Percentiles rank a stretch among this genome's conserved stretches.
phyloP scores from a whole-genome alignment of 2,888 invertebrate genomes.

The Smittia sp. region DNA sequence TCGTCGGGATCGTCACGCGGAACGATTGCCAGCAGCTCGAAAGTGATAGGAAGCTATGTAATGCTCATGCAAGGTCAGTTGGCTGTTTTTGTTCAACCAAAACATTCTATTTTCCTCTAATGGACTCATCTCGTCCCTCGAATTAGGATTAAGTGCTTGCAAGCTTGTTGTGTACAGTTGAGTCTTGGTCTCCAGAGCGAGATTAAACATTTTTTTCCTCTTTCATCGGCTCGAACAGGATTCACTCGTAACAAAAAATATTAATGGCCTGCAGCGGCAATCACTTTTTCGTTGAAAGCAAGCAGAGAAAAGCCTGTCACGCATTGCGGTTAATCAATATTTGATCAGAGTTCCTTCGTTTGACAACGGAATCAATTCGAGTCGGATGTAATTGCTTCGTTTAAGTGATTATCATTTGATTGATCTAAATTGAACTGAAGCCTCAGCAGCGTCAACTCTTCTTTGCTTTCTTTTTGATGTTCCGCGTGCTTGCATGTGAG shows the following conservation, averaged over 20 bases:
- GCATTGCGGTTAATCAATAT: too few relatives aligned
- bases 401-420: neutral
- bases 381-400: neutral
- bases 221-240: too few relatives aligned
- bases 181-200: too few relatives aligned
- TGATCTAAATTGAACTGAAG: conserved; percentile 12
- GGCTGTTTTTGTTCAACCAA: neutral
- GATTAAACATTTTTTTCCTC: too few relatives aligned
- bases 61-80: conserved; percentile 50
- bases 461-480: neutral
- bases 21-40: conserved; percentile 49
- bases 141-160: too few relatives aligned
- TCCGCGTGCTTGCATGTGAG: too few relatives aligned
- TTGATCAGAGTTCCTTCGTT: too few relatives aligned
- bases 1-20: conserved; percentile 45
- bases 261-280: too few relatives aligned
- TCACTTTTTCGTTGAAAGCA: too few relatives aligned
- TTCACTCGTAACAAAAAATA: too few relatives aligned
- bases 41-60: conserved; percentile 49
- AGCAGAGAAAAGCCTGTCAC: too few relatives aligned
- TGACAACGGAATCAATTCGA: neutral
- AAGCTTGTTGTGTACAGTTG: too few relatives aligned
- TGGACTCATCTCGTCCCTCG: neutral
- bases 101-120: neutral
- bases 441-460: neutral